Percentiles rank a stretch among this genome's conserved stretches.
phyloP scores from a whole-genome alignment of 2,797 vertebrate genomes.

The Percopsis omiscomaycus region DNA sequence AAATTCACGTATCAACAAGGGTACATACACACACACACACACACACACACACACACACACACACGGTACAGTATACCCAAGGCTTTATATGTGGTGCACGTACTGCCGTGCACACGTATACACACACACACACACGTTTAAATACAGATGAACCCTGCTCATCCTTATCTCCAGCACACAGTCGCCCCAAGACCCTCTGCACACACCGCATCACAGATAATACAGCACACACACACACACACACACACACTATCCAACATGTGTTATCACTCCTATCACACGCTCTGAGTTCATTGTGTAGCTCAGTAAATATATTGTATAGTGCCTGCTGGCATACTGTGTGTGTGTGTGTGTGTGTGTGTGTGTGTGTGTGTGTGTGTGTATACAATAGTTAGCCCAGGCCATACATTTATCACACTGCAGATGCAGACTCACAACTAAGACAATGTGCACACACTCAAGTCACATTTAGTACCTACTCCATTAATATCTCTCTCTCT shows the following conservation, averaged over 20 bases:
- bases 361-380: constrained; percentile 16
- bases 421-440: constrained; percentile 53
- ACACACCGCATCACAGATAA: constrained; percentile 68
- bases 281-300: constrained; percentile 40
- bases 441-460: constrained; percentile 47
- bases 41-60: not conserved
- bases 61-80: not conserved
- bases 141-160: constrained; percentile 66
- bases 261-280: constrained; percentile 44
- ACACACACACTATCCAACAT: constrained; percentile 39
- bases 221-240: constrained; percentile 45
- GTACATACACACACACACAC: not conserved
- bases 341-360: too few relatives aligned
- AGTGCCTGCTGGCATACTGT: constrained; percentile 21
- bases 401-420: constrained; percentile 51
- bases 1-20: too few relatives aligned
- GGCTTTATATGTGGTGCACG: not conserved
- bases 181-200: constrained; percentile 71
- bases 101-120: not conserved
- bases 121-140: constrained; percentile 43
- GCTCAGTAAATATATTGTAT: constrained; percentile 23
- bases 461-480: constrained; percentile 37
- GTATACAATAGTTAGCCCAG: constrained; percentile 39
- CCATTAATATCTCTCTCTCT: constrained; percentile 17
- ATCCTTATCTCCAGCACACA: constrained; percentile 77